Evolutionary conservation across 1,140 invertebrate species (phyloP), one percentile per base, ranked within the genome.

Genomic region (Drosophila nasuta): DNA sequence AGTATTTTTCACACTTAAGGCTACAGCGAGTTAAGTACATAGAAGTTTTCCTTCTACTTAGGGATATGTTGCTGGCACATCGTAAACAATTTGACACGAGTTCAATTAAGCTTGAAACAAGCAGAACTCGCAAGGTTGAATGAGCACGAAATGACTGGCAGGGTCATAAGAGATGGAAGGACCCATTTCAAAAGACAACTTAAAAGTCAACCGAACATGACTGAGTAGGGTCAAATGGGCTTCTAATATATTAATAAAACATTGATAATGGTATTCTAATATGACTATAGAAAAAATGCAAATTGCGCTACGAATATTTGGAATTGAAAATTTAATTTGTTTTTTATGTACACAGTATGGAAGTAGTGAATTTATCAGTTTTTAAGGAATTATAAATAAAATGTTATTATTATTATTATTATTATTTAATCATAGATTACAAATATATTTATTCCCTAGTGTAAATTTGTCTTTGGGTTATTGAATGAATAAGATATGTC

Each of bases 21-120:
- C 45, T 49, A 58, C 58, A 52, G n/a, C 43, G 52, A 57, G 48
- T 38, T 60, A 56, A 60, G 74, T 66, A 57, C 62, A 76, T 76
- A 65, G 65, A 72, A 72, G 33, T 72, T 63, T 49, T 35, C 52
- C 13, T 25, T 56, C 3, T 43, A 57, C 20, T 25, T 25, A 25
- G 20, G 20, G 62, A 72, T 54, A 60, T 35, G 48, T 52, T 69
- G 7, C 15, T 38, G 46, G 38, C 57, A 54, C 38, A 67, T 73
- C 73, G 60, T 71, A 76, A 76, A 72, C 67, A 76, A 71, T 70
- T 59, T 52, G 60, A 41, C 74, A 72, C 54, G 49, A 66, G 74
- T 76, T 76, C 69, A 76, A 76, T 76, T 76, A 76, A 66, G 48
- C 69, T 66, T 72, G 33, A 76, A 76, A 72, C 33, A 60, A 62